Base-by-base conservation (phyloP, 2,888 invertebrate species). In the Acleris emargana region DNA sequence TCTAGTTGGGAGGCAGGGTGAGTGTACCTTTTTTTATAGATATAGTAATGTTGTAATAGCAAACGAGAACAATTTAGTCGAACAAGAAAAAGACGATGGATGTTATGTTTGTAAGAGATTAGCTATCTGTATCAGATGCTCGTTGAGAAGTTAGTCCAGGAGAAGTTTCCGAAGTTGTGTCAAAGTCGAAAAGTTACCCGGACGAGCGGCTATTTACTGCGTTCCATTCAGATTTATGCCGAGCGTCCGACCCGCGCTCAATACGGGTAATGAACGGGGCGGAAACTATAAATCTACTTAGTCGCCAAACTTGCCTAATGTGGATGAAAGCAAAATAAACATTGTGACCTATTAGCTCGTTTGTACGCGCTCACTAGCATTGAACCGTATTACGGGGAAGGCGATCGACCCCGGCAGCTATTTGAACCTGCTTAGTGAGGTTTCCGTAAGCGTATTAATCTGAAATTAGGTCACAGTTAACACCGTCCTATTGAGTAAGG, bases 371-470 rank as follows among this genome's bases (percentile, higher is more conserved):
- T 68, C 70, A 69, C 73, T 66, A 45, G 38, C 50, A 61, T 61
- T 75, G 70, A 72, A 71, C 68, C 74, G 80, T 78, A 76, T 76
- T 76, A 78, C 77, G 76, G 11, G 57, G 62, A 45, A 66, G 66
- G 75, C 75, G 74, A 79, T 69, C 80, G 82, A 80, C 79, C 80
- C 83, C 84, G 80, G 73, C 81, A 82, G 88, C 87, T 83, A 86
- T 89, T 88, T 83, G 87, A 89, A 88, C 89, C 87, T 79, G 86
- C 88, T 89, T 91, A 87, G 91, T 91, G 89, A 90, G 92, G 92
- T 91, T 92, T 92, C 92, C 87, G 86, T 91, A 92, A 90, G 87
- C 88, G 91, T 87, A 91, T 92, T 91, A 91, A 92, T 91, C 83
- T 86, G 81, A 88, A 92, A 92, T 92, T 92, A 88, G 92, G 92